A percentile compares a stretch with the other conserved stretches of the same genome.
Conservation (phyloP, 2,888 invertebrate genomes). For the Ophion ventricosus region DNA sequence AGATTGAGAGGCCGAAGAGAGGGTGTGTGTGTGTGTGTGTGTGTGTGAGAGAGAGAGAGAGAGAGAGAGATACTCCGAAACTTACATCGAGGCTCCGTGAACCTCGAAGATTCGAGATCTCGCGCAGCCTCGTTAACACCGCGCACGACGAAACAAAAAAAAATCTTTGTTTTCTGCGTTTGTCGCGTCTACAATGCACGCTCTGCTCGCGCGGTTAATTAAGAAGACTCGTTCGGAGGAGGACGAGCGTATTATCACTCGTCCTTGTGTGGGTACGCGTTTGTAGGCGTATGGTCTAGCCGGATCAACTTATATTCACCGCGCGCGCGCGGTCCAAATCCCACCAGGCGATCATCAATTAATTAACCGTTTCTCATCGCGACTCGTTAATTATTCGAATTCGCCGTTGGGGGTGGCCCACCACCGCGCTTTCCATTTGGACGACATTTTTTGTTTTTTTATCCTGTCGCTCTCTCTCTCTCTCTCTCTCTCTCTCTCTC, state of each 20-base stretch:
- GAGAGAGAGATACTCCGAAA: too few species aligned
- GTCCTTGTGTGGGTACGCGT: too few species aligned
- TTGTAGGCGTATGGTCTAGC: constrained; percentile 43
- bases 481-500: constrained; percentile 32
- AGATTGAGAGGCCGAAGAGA: constrained; percentile 13
- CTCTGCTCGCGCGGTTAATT: constrained; percentile 50
- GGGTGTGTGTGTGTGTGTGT: not conserved
- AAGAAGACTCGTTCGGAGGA: constrained; percentile 49
- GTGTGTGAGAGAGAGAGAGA: too few species aligned
- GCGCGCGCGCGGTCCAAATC: constrained; percentile 45
- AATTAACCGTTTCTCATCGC: constrained; percentile 72
- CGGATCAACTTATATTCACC: constrained; percentile 19
- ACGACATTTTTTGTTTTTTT: constrained; percentile 25
- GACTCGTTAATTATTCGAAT: constrained; percentile 74
- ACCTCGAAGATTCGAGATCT: constrained; percentile 34
- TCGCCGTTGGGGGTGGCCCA: constrained; percentile 52
- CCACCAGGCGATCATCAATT: constrained; percentile 70
- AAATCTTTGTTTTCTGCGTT: constrained; percentile 2
- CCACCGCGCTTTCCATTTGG: constrained; percentile 33
- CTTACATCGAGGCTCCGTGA: not conserved
- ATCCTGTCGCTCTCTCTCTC: not conserved
- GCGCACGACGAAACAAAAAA: not conserved
- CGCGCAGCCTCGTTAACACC: constrained; percentile 50
- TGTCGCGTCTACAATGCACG: constrained; percentile 14
- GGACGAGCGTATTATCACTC: not conserved